These are phyloP conservation scores for Halcyon malimbica DNA, from an alignment of 2,113 vertebrate genomes.

Conservation along the genomic window DNA sequence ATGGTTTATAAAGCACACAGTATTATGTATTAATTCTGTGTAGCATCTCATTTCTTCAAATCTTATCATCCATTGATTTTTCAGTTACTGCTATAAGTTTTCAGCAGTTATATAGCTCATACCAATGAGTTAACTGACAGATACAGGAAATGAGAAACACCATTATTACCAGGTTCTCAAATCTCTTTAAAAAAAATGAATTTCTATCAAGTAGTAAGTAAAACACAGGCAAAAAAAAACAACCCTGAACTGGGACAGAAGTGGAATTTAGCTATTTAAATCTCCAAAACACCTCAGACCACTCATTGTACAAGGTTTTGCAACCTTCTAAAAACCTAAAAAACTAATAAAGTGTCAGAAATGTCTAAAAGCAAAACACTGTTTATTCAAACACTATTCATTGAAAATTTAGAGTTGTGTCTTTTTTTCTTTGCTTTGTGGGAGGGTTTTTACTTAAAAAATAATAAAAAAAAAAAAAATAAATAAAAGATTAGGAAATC, in stretches of 20 bases:
- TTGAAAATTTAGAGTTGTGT: neutral
- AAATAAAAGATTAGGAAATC: too few species aligned
- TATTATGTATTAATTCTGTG: neutral
- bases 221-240: neutral
- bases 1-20: neutral
- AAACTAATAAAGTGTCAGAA: too few species aligned
- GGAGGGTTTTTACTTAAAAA: too few species aligned
- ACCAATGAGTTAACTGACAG: neutral
- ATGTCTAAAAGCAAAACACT: neutral
- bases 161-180: neutral
- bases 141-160: neutral
- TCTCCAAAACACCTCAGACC: neutral
- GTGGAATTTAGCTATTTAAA: neutral
- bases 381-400: neutral
- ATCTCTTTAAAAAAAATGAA: neutral
- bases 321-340: neutral
- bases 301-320: neutral
- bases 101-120: neutral
- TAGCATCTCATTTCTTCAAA: neutral
- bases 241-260: neutral
- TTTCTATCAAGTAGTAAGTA: neutral
- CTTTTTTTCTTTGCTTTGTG: neutral
- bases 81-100: neutral
- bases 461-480: too few species aligned
- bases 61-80: neutral